Evolutionary conservation across 2,113 vertebrate genomes (phyloP).

Genomic region (Anguilla japonica): DNA sequence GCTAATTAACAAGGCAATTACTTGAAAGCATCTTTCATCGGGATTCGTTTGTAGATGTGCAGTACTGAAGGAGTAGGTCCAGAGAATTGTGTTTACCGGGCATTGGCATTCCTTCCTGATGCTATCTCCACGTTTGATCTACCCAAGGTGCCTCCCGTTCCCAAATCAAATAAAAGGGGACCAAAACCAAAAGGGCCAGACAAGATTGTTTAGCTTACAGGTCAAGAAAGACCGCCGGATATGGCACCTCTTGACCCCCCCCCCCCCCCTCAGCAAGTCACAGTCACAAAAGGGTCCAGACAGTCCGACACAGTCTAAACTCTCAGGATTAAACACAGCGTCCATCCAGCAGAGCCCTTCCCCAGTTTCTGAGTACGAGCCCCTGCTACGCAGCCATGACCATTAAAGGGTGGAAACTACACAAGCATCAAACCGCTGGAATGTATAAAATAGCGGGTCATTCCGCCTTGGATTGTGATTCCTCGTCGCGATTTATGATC

Average conservation of each 20-base stretch:
- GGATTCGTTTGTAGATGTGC: conserved; percentile 34
- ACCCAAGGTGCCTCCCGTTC: conserved; percentile 15
- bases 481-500: background rate
- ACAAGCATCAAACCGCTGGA: background rate
- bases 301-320: conserved; percentile 44
- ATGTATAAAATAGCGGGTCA: background rate
- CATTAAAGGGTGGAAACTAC: background rate
- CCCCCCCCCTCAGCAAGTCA: conserved; percentile 20
- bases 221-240: conserved; percentile 6
- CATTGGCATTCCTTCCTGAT: conserved; percentile 18
- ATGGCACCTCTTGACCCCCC: background rate
- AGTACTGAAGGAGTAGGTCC: conserved; percentile 16
- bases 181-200: conserved; percentile 16
- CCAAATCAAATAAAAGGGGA: conserved; percentile 29
- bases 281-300: conserved; percentile 36
- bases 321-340: conserved; percentile 31
- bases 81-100: background rate
- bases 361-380: background rate
- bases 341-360: background rate
- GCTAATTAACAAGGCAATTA: conserved; percentile 53
- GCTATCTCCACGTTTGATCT: conserved; percentile 23
- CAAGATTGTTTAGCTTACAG: conserved; percentile 25
- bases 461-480: background rate
- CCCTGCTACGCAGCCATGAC: background rate
- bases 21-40: conserved; percentile 34